Base-by-base conservation (phyloP, 1,140 invertebrate genomes). In the Megalonaias nervosa region DNA sequence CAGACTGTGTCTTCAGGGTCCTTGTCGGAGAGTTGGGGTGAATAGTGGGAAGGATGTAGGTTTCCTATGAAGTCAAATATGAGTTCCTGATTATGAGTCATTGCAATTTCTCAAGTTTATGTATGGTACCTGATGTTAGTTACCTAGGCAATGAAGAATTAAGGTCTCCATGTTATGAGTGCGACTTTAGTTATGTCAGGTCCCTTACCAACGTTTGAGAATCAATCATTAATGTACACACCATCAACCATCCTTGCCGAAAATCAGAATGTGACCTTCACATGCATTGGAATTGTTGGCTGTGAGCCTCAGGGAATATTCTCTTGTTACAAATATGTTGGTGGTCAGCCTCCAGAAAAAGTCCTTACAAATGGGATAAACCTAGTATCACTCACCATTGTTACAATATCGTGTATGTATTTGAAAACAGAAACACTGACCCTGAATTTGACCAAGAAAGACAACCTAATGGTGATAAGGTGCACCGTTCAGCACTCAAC, bases 241-340 rank as follows among this genome's bases (percentile, higher is more conserved):
- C 67, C 74, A 31, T 23, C 19, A 17, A 55, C 74, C n/a, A 60
- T 62, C 74, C 21, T 75, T 17, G 67, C 48, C 0, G 66, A 68
- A 15, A 48, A 59, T 61, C 66, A 75, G 17, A n/a, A 48, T 14
- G 74, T 75, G 9, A 23, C n/a, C 16, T 75, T 75, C 62, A 60
- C 66, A 4, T 75, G 74, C 56, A 26, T 19, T 26, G 74, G 74
- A 9, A 67, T 69, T 75, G 74, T 75, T 17, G 74, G 74, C 13
- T 55, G 55, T 55, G 67, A 75, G 19, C 74, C 74, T 21, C 38
- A 59, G 48, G 74, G 74, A 14, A 26, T 48, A 4, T 38, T 75
- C 5, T 31, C 23, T 26, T 75, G 74, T 67, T 75, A 61, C 58
- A 68, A 75, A 31, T 75, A 61, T 59, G 17, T 67, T 15, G 56